Conservation (phyloP, 2,797 vertebrate genomes). For the Eupleurogrammus muticus region DNA sequence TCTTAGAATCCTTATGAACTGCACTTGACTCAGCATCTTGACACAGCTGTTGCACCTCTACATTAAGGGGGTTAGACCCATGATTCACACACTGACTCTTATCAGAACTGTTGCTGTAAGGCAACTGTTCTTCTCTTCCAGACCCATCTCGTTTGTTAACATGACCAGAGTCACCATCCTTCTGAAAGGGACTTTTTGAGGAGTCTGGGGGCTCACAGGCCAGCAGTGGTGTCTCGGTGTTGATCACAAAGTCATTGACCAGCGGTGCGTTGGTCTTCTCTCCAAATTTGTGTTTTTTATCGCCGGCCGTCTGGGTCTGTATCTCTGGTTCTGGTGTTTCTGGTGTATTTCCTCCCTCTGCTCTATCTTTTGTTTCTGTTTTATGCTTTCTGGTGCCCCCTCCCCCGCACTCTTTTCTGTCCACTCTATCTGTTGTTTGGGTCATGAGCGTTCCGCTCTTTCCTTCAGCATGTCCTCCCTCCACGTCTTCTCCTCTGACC, state of each 20-base stretch:
- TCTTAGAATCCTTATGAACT: background rate
- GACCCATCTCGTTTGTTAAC: background rate
- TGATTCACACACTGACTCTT: background rate
- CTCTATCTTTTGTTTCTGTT: conserved; percentile 48
- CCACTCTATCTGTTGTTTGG: conserved; percentile 37
- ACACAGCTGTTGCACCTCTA: background rate
- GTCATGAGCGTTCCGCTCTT: background rate
- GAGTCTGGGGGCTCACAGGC: conserved; percentile 28
- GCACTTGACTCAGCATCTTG: background rate
- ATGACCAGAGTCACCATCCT: conserved; percentile 10
- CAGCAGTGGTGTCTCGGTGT: conserved; percentile 15
- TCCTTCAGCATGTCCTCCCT: conserved; percentile 44
- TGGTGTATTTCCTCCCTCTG: conserved; percentile 45
- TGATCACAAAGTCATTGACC: conserved; percentile 56
- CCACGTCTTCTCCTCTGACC: conserved; percentile 24
- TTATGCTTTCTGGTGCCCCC: conserved; percentile 18
- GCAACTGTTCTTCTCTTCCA: background rate
- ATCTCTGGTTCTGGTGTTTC: conserved; percentile 59
- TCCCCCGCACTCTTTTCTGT: conserved; percentile 4
- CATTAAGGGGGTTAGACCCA: background rate
- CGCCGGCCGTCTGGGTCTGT: conserved; percentile 50
- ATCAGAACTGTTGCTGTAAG: background rate
- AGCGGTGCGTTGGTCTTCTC: conserved; percentile 37
- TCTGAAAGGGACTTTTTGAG: conserved; percentile 18
- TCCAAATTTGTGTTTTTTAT: conserved; percentile 32